These are phyloP conservation scores for Nomada lathburiana DNA, from an alignment of 2,888 invertebrate genomes.

Conservation along the genomic window DNA sequence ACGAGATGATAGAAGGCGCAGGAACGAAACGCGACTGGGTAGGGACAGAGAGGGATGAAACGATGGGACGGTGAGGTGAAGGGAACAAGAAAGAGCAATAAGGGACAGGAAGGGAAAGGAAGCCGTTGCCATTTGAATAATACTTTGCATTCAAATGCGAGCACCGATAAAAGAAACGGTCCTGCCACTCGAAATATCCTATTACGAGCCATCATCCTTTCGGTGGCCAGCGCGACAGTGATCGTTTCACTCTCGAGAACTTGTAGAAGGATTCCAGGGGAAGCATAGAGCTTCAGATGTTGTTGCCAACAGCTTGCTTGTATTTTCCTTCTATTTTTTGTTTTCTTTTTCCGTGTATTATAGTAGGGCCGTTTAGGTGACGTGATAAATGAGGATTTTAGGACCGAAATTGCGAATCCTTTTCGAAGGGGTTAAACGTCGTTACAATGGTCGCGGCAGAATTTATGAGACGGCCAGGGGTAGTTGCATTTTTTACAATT, in stretches of 20 bases:
- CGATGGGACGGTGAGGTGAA: not conserved
- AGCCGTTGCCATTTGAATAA: slow-evolving; percentile 80
- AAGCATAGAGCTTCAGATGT: not conserved
- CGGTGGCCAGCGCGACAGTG: slow-evolving; percentile 61
- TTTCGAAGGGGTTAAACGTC: not conserved
- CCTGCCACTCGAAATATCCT: slow-evolving; percentile 81
- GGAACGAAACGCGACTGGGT: not conserved
- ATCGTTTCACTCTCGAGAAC: slow-evolving; percentile 34
- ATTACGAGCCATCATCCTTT: slow-evolving; percentile 81
- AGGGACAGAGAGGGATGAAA: slow-evolving; percentile 2
- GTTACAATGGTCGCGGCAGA: not conserved
- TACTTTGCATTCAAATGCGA: slow-evolving; percentile 83
- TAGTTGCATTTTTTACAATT: slow-evolving; percentile 44
- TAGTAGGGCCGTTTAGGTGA: not conserved
- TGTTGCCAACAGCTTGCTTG: not conserved
- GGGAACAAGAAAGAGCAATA: slow-evolving; percentile 39
- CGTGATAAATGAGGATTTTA: too few relatives aligned
- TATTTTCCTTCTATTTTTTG: not conserved
- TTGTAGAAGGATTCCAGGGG: not conserved
- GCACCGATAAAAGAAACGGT: slow-evolving; percentile 82
- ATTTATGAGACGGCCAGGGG: slow-evolving; percentile 32
- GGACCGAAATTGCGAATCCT: not conserved
- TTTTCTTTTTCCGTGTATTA: not conserved
- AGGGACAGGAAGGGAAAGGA: slow-evolving; percentile 40
- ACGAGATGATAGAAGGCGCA: not conserved